Percentiles rank a stretch among this genome's conserved stretches.
phyloP scores from a whole-genome alignment of 2,797 vertebrate genomes.

The Mus caroli region DNA sequence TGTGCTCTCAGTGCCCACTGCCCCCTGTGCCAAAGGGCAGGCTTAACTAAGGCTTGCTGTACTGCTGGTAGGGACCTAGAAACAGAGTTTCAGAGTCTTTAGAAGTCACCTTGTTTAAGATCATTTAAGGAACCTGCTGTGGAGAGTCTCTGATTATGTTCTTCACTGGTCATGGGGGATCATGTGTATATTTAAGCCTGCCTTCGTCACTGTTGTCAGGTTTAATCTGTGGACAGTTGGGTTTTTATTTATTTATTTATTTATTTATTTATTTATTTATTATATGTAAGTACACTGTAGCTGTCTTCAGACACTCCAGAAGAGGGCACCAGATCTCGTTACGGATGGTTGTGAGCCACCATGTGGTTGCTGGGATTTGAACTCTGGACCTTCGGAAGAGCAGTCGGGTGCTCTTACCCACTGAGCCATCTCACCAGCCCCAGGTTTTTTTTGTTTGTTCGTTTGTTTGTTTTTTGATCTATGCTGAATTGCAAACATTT shows the following conservation, averaged over 20 bases:
- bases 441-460: too few relatives aligned
- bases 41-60: background rate
- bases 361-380: too few relatives aligned
- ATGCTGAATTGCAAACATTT: conserved; percentile 29
- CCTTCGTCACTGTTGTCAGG: background rate
- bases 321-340: too few relatives aligned
- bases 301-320: too few relatives aligned
- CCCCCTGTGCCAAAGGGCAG: conserved; percentile 37
- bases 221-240: background rate
- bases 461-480: conserved; percentile 9
- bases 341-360: too few relatives aligned
- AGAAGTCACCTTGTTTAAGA: conserved; percentile 38
- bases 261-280: too few relatives aligned
- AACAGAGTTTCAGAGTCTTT: conserved; percentile 56
- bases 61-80: conserved; percentile 21
- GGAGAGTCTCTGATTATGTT: background rate
- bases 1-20: background rate
- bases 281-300: too few relatives aligned
- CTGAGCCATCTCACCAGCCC: too few relatives aligned
- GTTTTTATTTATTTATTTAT: too few relatives aligned
- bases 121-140: background rate
- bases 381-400: too few relatives aligned
- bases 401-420: too few relatives aligned
- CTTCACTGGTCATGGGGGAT: background rate
- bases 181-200: background rate